These are phyloP conservation scores for Papilio demoleus DNA, from an alignment of 2,888 invertebrate species.

Conservation along the genomic window DNA sequence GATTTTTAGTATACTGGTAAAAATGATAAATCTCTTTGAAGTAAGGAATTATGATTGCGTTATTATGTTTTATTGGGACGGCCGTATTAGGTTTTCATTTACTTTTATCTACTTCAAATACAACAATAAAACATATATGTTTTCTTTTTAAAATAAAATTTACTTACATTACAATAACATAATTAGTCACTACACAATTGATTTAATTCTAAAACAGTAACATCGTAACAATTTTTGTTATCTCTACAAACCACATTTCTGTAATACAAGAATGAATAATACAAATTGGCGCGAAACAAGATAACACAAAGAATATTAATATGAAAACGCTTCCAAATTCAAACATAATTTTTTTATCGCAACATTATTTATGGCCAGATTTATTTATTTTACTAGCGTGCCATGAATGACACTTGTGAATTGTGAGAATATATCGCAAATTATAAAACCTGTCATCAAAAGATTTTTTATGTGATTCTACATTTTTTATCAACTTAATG, in stretches of 20 bases:
- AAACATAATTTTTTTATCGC: background rate
- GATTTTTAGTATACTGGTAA: conserved; percentile 9
- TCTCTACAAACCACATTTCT: background rate
- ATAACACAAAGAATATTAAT: background rate
- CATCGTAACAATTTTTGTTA: background rate
- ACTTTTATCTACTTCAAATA: conserved; percentile 7
- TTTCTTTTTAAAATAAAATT: no score
- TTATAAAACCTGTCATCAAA: conserved; percentile 24
- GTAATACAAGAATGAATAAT: background rate
- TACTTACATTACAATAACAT: background rate
- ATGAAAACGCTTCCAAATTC: background rate
- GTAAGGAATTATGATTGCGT: conserved; percentile 13
- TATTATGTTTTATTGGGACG: conserved; percentile 11
- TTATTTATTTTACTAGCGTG: conserved; percentile 4
- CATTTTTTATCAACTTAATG: conserved; percentile 40
- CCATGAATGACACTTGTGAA: conserved; percentile 4
- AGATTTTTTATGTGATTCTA: conserved; percentile 34
- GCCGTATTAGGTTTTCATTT: conserved; percentile 12
- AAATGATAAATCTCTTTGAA: conserved; percentile 10
- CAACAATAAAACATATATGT: no score
- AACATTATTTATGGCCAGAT: conserved; percentile 5
- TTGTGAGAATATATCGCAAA: conserved; percentile 4
- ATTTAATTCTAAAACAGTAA: no score
- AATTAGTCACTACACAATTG: no score
- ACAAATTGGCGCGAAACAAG: background rate